Base-by-base conservation (phyloP, 1,140 invertebrate genomes). In the Teleopsis dalmanni region DNA sequence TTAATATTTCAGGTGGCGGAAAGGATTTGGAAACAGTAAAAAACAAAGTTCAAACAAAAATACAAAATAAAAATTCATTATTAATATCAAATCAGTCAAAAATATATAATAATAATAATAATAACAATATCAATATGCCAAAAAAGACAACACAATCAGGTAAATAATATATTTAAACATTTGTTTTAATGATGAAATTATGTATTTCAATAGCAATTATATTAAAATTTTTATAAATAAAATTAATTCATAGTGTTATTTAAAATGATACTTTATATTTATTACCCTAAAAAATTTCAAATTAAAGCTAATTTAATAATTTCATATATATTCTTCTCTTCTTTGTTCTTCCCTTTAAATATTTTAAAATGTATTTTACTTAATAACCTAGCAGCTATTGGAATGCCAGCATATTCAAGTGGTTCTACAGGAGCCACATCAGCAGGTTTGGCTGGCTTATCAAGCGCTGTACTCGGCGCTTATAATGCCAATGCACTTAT, bases 1-100 rank as follows among this genome's bases (percentile, higher is more conserved):
- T 52, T 14, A 19, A 65, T 48, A 55, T 62, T 58, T 57, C 50
- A 88, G 86, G 86, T 57, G 86, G 86, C 8, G 86, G 87, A 13
- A 87, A 86, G 62, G 84, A 87, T 64, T 71, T 89, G n/a, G n/a
- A n/a, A 45, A 19, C 23, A 50, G 37, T 19, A 42, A 44, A 27
- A 50, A 50, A 29, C 41, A 42, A 16, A 45, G 16, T 8, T 26
- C 9, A n/a, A 46, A 38, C n/a, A n/a, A n/a, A n/a, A n/a, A n/a
- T n/a, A n/a, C n/a, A n/a, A 18, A 51, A 51, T 47, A 51, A 46
- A 14, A 51, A 47, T 29, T 51, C 49, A 9, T 34, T 51, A 34
- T 19, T 47, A 41, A 41, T 45, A 42, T 26, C 44, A 41, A 51
- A 51, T 51, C 49, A 51, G 26, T 27, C 43, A 23, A 16, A 26